A percentile compares a stretch with the other conserved stretches of the same genome.
Evolutionary conservation across 2,113 vertebrate genomes (phyloP).

Genomic region (Poicephalus meyeri): DNA sequence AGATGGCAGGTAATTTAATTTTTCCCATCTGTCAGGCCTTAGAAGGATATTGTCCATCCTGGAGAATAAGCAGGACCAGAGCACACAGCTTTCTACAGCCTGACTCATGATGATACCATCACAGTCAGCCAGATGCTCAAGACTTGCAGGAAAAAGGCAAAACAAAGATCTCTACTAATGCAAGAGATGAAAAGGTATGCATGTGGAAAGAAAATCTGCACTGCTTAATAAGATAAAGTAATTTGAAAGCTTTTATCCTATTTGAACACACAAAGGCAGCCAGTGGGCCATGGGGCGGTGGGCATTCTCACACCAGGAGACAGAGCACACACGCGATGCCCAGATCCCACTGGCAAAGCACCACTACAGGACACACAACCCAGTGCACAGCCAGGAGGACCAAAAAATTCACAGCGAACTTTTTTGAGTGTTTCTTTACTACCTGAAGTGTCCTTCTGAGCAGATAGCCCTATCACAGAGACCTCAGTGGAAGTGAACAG

Average conservation of each 20-base stretch:
- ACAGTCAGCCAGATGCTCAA: background rate
- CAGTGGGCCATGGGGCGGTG: background rate
- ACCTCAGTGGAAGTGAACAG: accelerated
- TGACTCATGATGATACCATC: background rate
- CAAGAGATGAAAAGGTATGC: background rate
- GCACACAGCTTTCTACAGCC: background rate
- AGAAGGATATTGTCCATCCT: background rate
- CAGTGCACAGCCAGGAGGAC: background rate
- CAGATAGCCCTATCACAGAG: background rate
- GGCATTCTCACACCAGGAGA: background rate
- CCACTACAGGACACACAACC: background rate
- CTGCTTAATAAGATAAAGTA: background rate
- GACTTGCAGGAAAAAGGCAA: background rate
- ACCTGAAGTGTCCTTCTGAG: background rate
- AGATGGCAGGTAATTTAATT: slow-evolving; percentile 31
- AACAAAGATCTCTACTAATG: background rate
- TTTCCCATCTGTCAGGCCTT: background rate
- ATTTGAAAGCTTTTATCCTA: background rate
- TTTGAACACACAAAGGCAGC: background rate
- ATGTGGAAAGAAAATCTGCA: background rate
- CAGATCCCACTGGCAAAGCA: background rate
- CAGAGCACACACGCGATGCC: background rate
- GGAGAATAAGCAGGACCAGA: background rate
- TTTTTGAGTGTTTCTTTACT: background rate
- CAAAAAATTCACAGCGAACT: background rate